phyloP scores from a whole-genome alignment of 1,140 invertebrate species.

The Rhagoletis pomonella region DNA sequence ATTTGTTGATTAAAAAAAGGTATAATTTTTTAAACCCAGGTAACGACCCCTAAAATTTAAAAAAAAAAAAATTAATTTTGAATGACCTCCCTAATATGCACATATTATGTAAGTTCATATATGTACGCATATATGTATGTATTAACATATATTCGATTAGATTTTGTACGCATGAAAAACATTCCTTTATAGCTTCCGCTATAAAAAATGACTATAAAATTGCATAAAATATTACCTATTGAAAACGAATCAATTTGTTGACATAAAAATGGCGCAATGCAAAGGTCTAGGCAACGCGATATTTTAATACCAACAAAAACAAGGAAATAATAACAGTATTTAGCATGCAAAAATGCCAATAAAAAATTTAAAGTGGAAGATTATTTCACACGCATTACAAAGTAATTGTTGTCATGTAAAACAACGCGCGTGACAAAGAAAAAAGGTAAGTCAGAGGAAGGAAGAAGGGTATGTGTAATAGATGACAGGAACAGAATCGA shows the following conservation, averaged over 20 bases:
- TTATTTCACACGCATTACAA: slow-evolving; percentile 12
- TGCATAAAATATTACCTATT: slow-evolving; percentile 1
- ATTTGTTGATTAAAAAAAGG: too few species aligned
- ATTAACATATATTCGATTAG: neutral
- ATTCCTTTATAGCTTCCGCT: neutral
- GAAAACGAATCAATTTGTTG: slow-evolving; percentile 29
- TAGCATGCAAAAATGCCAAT: slow-evolving; percentile 2
- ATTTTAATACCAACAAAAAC: neutral
- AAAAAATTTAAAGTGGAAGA: slow-evolving; percentile 14
- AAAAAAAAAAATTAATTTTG: too few species aligned
- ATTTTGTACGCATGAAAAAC: neutral
- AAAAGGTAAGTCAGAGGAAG: neutral
- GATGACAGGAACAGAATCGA: neutral
- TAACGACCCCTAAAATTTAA: too few species aligned
- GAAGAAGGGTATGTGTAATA: neutral
- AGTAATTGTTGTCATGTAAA: slow-evolving; percentile 6
- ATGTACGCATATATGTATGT: neutral
- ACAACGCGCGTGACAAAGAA: neutral
- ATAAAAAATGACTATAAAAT: slow-evolving; percentile 13
- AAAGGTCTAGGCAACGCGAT: neutral
- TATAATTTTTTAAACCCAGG: too few species aligned
- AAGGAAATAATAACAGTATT: slow-evolving; percentile 4
- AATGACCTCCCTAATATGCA: neutral
- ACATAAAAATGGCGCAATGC: neutral
- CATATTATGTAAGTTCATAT: neutral